phyloP scores from a whole-genome alignment of 53 echinoderm and acorn worm species.

The Antedon mediterranea region DNA sequence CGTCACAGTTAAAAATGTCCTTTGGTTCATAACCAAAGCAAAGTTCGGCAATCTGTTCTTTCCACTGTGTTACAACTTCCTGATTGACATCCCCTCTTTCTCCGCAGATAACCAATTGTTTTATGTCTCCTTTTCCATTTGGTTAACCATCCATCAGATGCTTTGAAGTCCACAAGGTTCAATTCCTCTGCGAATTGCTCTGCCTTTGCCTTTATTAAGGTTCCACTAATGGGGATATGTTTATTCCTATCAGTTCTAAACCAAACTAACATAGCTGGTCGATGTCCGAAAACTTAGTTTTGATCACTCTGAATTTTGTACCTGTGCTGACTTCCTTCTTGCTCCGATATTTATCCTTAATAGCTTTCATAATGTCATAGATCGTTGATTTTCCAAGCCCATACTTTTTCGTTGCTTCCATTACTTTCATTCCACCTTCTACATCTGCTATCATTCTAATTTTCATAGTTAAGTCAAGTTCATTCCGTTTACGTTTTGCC shows the following conservation, averaged over 20 bases:
- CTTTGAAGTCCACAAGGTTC: conserved; percentile 13
- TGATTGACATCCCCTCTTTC: conserved; percentile 28
- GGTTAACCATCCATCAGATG: conserved; percentile 19
- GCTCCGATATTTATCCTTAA: neutral
- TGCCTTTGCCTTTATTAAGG: neutral
- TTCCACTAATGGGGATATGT: neutral
- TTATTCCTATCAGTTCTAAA: neutral
- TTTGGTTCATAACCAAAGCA: conserved; percentile 13
- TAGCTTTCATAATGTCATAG: neutral
- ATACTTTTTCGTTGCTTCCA: neutral
- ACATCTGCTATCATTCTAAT: neutral
- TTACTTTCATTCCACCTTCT: neutral
- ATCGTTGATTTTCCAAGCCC: neutral
- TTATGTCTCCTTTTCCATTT: conserved; percentile 10
- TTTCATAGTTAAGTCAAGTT: neutral
- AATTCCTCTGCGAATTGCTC: neutral
- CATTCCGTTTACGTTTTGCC: neutral
- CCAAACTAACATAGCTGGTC: neutral
- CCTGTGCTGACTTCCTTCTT: neutral
- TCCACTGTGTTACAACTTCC: conserved; percentile 16
- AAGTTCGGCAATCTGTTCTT: conserved; percentile 7
- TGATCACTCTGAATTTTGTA: neutral
- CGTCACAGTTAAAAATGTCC: conserved; percentile 32
- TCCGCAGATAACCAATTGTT: conserved; percentile 11
- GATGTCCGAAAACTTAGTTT: neutral